Conservation (phyloP, 1,140 invertebrate genomes). For the Lineus longissimus region DNA sequence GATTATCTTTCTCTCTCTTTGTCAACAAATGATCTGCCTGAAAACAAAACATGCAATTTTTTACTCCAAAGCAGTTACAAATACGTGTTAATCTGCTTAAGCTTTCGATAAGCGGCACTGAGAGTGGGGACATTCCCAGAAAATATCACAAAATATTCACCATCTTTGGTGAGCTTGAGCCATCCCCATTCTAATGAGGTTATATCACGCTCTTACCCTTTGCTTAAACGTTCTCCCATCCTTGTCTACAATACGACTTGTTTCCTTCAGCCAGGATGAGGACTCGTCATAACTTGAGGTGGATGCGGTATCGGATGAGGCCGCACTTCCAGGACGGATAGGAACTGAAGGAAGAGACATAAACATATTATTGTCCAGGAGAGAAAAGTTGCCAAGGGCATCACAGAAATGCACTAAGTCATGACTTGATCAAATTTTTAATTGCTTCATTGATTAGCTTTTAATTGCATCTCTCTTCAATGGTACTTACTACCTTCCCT, state of each 20-base stretch:
- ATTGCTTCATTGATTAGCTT: no score
- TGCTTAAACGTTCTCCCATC: constrained; percentile 39
- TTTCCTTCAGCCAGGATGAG: constrained; percentile 22
- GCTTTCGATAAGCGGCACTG: no score
- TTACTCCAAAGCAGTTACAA: no score
- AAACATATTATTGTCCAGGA: constrained; percentile 8
- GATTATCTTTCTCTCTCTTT: not conserved
- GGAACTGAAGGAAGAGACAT: constrained; percentile 7
- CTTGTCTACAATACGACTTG: constrained; percentile 21
- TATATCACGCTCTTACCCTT: constrained; percentile 34
- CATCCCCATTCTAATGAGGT: no score
- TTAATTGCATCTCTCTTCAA: no score
- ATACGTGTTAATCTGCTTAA: no score
- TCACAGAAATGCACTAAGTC: not conserved
- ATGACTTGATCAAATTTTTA: not conserved
- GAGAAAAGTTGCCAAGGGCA: no score
- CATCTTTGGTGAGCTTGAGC: no score
- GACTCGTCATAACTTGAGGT: constrained; percentile 35
- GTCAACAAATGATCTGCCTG: constrained; percentile 25
- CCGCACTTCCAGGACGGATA: constrained; percentile 9
- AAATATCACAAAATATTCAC: no score
- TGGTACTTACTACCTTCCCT: constrained; percentile 11
- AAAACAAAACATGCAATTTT: constrained; percentile 16
- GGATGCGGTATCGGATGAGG: constrained; percentile 26
- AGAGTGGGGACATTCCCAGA: no score